Percentiles rank a stretch among this genome's conserved stretches.
phyloP scores from a whole-genome alignment of 2,888 invertebrate species.

The Mantis religiosa region DNA sequence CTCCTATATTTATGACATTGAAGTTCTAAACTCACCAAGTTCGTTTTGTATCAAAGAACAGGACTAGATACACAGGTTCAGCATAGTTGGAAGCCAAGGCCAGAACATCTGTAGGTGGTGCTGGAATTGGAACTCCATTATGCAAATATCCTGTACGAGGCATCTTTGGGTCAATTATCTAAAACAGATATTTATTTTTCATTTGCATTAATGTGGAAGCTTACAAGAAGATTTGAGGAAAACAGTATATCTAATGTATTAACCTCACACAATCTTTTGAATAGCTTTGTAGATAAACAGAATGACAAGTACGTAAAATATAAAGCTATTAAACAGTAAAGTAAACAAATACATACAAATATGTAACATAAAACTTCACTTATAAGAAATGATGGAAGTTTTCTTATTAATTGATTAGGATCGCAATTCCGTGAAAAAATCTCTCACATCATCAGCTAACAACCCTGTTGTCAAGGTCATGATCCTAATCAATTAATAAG shows the following conservation, averaged over 20 bases:
- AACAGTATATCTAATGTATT: background rate
- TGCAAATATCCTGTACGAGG: conserved; percentile 83
- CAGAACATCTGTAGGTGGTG: conserved; percentile 88
- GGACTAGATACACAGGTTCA: conserved; percentile 80
- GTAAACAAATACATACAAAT: too few species aligned
- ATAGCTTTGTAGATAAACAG: background rate
- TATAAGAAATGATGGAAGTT: too few species aligned
- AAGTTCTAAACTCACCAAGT: conserved; percentile 60
- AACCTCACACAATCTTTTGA: background rate
- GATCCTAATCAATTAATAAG: too few species aligned
- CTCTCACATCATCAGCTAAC: too few species aligned
- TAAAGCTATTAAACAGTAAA: too few species aligned
- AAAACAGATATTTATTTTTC: conserved; percentile 29
- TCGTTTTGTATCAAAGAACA: conserved; percentile 93
- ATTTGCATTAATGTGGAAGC: background rate
- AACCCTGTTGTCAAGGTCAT: too few species aligned
- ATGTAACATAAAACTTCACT: too few species aligned
- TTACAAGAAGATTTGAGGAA: too few species aligned
- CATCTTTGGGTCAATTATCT: conserved; percentile 90
- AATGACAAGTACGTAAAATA: too few species aligned
- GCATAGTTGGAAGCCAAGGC: conserved; percentile 76
- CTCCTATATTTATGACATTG: too few species aligned
- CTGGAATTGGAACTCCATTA: conserved; percentile 91
- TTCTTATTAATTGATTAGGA: too few species aligned
- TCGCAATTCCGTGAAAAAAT: too few species aligned